Base-by-base conservation (phyloP, 2,113 vertebrate species). In the Hassar affinis region DNA sequence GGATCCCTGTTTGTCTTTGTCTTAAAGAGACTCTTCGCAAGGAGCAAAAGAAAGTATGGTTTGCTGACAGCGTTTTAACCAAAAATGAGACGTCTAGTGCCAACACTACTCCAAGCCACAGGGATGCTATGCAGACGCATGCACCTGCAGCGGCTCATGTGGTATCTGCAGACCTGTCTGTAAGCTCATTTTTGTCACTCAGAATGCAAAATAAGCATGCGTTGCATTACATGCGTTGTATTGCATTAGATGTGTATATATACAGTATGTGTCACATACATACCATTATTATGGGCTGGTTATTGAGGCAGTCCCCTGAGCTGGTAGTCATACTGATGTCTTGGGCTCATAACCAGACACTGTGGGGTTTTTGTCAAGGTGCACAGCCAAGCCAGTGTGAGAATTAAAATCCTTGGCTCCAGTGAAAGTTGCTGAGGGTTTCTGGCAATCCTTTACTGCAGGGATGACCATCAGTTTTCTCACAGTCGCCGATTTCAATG, bases 11-110 rank as follows among this genome's bases (percentile, higher is more conserved):
- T 27, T 69, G 12, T 79, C 6, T 56, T 0, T 47, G 61, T 25
- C 49, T 52, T 57, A 78, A 88, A 95, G 94, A 89, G 66, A 92
- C 92, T 2, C 91, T 93, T 81, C 96, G 96, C 25, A 94, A 95
- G 89, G 96, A 96, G 54, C 97, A 95, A 88, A 95, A 97, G 86
- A 95, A 96, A 91, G 98, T 99, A 92, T 99, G 97, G 98, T 99
- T 99, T 93, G 96, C 97, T 62, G 98, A 99, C 90, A 96, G 96
- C 27, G 95, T 97, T 89, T 94, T 97, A 86, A 92, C 95, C 78
- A 95, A 93, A 68, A 94, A 95, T 89, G 96, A 96, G 91, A 76
- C 45, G n/a, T 96, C 96, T 47, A 85, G 88, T 85, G 85, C 80
- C 72, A 79, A 86, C 81, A 84, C 33, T 49, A 83, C 84, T 61